phyloP scores from a whole-genome alignment of 2,113 vertebrate species.

The Elephantulus edwardii region DNA sequence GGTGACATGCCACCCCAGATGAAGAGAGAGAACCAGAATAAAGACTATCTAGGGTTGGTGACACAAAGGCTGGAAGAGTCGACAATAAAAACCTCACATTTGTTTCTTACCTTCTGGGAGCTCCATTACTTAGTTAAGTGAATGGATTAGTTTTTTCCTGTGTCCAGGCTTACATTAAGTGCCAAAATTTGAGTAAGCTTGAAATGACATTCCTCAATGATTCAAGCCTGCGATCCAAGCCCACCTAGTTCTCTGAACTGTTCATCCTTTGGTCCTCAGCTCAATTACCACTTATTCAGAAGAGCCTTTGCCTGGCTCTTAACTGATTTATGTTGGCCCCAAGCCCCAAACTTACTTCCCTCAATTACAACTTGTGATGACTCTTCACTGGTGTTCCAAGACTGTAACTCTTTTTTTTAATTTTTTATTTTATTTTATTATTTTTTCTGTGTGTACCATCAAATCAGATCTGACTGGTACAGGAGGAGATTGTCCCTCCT shows the following conservation, averaged over 20 bases:
- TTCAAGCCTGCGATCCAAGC: background rate
- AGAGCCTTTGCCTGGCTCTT: background rate
- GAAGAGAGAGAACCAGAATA: conserved; percentile 55
- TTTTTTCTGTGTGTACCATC: too few species aligned
- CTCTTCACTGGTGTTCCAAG: too few species aligned
- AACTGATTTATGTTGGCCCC: too few species aligned
- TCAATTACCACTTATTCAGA: background rate
- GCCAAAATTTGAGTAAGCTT: background rate
- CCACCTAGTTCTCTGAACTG: background rate
- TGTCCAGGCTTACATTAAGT: background rate
- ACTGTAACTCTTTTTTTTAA: too few species aligned
- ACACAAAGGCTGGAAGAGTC: conserved; percentile 25
- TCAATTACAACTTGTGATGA: too few species aligned
- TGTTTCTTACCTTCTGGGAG: background rate
- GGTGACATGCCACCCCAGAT: conserved; percentile 67
- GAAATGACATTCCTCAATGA: background rate
- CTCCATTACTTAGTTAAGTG: background rate
- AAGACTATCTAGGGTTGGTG: conserved; percentile 16
- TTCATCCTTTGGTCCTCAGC: background rate
- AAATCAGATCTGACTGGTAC: too few species aligned
- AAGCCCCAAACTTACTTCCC: too few species aligned
- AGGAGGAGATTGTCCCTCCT: too few species aligned
- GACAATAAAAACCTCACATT: background rate
- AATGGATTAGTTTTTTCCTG: background rate
- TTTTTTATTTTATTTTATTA: too few species aligned